Percentiles rank a stretch among this genome's conserved stretches.
These are phyloP conservation scores for Pseudobourletiella spinata DNA, from an alignment of 1,140 invertebrate species.

Conservation along the genomic window DNA sequence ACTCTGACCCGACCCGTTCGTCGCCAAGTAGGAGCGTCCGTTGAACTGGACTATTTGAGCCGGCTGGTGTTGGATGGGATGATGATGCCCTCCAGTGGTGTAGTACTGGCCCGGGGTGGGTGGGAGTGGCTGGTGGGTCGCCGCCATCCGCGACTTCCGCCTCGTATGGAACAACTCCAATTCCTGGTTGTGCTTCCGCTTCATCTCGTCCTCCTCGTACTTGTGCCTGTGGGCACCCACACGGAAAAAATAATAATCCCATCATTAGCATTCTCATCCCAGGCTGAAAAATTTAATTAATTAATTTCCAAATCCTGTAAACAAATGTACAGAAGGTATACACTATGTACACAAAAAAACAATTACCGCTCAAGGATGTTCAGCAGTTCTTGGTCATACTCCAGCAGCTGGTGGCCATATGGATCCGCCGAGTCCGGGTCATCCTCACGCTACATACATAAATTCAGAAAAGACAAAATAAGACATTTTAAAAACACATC, in stretches of 20 bases:
- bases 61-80: not conserved
- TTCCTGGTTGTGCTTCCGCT: conserved; percentile 20
- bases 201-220: conserved; percentile 28
- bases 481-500: too few species aligned
- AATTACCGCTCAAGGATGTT: conserved; percentile 22
- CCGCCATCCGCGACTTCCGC: conserved; percentile 15
- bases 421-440: conserved; percentile 13
- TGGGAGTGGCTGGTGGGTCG: not conserved
- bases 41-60: not conserved
- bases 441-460: conserved; percentile 15
- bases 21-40: not conserved
- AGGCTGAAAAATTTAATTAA: too few species aligned
- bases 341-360: not conserved
- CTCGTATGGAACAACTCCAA: conserved; percentile 18
- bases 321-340: not conserved
- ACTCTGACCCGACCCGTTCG: not conserved
- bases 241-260: not conserved
- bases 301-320: too few species aligned
- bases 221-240: conserved; percentile 16
- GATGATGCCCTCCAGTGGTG: too few species aligned
- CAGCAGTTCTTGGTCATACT: conserved; percentile 28
- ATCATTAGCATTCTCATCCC: too few species aligned
- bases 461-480: not conserved
- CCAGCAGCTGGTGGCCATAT: conserved; percentile 13
- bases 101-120: not conserved